Percentiles rank a stretch among this genome's conserved stretches.
Conservation (phyloP, 2,797 vertebrate species). For the Chaunax sp. region DNA sequence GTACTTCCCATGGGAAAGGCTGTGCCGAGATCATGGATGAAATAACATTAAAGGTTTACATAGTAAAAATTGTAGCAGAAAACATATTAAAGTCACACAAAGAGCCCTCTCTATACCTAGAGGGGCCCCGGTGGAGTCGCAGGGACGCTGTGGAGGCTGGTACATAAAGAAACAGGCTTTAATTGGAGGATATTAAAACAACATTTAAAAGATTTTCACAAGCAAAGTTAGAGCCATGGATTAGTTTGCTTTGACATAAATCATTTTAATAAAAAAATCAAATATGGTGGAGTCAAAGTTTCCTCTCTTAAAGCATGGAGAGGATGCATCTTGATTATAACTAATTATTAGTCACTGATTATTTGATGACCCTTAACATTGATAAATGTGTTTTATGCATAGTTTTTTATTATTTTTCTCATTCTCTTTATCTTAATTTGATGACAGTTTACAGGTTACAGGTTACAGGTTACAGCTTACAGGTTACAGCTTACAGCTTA, state of each 20-base stretch:
- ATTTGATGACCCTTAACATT: neutral
- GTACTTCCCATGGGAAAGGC: slow-evolving; percentile 70
- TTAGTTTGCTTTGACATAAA: slow-evolving; percentile 2
- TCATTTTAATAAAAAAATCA: slow-evolving; percentile 12
- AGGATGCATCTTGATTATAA: neutral
- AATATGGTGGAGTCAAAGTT: neutral
- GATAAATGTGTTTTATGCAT: neutral
- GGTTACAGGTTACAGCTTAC: too few relatives aligned
- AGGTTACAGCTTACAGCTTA: too few relatives aligned
- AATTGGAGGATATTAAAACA: slow-evolving; percentile 15
- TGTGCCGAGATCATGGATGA: slow-evolving; percentile 32
- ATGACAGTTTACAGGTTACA: too few relatives aligned
- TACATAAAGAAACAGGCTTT: slow-evolving; percentile 1
- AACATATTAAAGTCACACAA: slow-evolving; percentile 42
- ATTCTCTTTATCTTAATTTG: slow-evolving; percentile 4
- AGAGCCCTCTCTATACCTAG: slow-evolving; percentile 4
- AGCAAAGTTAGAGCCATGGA: slow-evolving; percentile 14
- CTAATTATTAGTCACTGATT: neutral
- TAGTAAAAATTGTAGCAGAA: slow-evolving; percentile 28
- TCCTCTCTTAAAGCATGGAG: neutral
- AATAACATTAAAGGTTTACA: slow-evolving; percentile 48
- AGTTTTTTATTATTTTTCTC: neutral
- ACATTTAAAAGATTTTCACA: slow-evolving; percentile 4
- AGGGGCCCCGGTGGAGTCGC: slow-evolving; percentile 3
- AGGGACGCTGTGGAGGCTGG: neutral